A percentile compares a stretch with the other conserved stretches of the same genome.
Conservation (phyloP, 2,888 invertebrate genomes). For the Hedya salicella region DNA sequence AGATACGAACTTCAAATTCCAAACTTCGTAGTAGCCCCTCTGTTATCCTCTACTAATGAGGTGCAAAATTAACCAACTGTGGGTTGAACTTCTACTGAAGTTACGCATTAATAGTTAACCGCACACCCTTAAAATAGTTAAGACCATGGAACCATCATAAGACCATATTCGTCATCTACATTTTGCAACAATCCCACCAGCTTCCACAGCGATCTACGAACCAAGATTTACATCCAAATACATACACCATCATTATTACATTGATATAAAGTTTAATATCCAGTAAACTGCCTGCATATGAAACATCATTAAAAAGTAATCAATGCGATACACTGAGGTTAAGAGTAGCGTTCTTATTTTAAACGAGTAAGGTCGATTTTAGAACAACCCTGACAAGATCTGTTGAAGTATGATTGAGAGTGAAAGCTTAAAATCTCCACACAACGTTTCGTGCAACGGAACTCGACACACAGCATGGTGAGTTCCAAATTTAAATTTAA, state of each 20-base stretch:
- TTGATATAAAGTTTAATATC: constrained; percentile 4
- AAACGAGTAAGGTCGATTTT: constrained; percentile 5
- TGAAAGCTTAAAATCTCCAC: constrained; percentile 52
- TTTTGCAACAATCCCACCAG: constrained; percentile 17
- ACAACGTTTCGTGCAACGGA: constrained; percentile 59
- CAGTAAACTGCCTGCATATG: constrained; percentile 8
- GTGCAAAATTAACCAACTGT: too few relatives aligned
- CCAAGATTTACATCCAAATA: background rate
- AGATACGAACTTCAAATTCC: too few relatives aligned
- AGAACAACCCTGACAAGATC: background rate
- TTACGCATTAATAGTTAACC: too few relatives aligned
- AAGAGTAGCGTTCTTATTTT: background rate
- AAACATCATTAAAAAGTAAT: constrained; percentile 5
- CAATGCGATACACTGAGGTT: background rate
- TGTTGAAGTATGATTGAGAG: constrained; percentile 45
- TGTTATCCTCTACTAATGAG: too few relatives aligned
- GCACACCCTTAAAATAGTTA: background rate
- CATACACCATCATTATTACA: background rate
- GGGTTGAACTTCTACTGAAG: too few relatives aligned
- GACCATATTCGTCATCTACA: constrained; percentile 8
- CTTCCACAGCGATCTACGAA: background rate
- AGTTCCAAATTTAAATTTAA: constrained; percentile 51
- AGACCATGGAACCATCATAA: background rate
- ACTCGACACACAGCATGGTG: constrained; percentile 70
- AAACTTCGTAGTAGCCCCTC: too few relatives aligned